Evolutionary conservation across 2,888 invertebrate species (phyloP), one percentile per base, ranked within the genome.

Genomic region (Platycnemis pennipes): DNA sequence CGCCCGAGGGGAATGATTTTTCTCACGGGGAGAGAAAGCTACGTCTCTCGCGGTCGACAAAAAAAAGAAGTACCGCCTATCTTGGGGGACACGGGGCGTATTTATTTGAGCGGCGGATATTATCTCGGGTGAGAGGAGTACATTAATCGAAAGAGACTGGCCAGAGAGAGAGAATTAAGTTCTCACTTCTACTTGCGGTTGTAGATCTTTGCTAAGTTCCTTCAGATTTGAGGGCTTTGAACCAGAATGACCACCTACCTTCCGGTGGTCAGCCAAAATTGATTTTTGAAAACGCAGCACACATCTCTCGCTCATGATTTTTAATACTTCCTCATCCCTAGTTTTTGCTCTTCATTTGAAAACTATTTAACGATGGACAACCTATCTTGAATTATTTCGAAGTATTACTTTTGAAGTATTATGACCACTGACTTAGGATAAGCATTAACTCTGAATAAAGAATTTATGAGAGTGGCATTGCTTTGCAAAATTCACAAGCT

Each of bases 21-120:
- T 77, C 77, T 77, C 77, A 37, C 77, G 37, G 11, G 16, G 77
- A 77, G 77, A 77, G 77, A 77, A 77, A 77, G 77, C 37, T 77
- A 2, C 13, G 77, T 13, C 11, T 37, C 77, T 31, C 77, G 31
- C 11, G 77, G 2, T 77, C 37, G 37, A 77, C 13, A 37, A 26
- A 63, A 77, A 77, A 77, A 77, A 77, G 5, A n/a, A 13, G 13
- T 37, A 22, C 22, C 16, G 37, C 77, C 37, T 7, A 37, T 31
- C 37, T 16, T 77, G 77, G 77, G 37, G 13, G 77, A 77, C 77
- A 49, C 49, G 19, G 2, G 19, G 49, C 19, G 77, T 3, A 77
- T 77, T 77, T 11, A 13, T 37, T 37, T 31, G 77, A 13, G 77
- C 22, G 26, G 37, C 2, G 77, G 37, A n/a, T 77, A 37, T 37